Evolutionary conservation across 2,888 invertebrate species (phyloP), one percentile per base, ranked within the genome.

Genomic region (Heterodera filipjevi): DNA sequence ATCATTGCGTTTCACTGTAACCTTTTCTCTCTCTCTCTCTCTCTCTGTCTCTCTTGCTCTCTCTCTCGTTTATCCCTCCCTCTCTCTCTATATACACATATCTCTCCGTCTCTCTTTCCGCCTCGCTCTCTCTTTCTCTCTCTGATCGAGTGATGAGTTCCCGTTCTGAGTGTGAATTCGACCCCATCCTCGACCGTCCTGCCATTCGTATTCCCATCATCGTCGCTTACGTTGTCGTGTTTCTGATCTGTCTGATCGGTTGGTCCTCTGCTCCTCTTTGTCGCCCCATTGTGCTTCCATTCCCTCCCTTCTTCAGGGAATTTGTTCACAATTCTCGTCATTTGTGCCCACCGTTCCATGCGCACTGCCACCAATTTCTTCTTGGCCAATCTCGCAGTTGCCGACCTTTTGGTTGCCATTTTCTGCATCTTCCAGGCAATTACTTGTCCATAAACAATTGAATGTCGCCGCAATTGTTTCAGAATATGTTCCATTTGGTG

Each of bases 331-430:
- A 94, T 95, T 83, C 91, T 94, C 79, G 95, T 95, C 80, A 94
- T 95, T 79, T 93, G 93, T 8, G 90, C 94, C 81, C 95, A 95
- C 80, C 92, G 94, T 79, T 92, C 94, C 72, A 92, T 95, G 87
- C 92, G 95, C 78, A 94, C 95, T 53, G 94, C 94, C 84, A 95
- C 95, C 68, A 95, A 95, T 90, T 95, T 95, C 90, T 95, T 95
- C 90, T 91, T 95, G 89, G 95, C 94, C 32, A 95, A 95, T 90
- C 91, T 95, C 84, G 95, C 95, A 0, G 93, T 94, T 77, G 95
- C 95, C 5, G 95, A 95, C 90, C 92, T 95, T 84, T 94, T 95
- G 88, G 95, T 79, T 30, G 77, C 79, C 32, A 71, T 79, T 16
- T 79, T 79, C 66, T 79, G 79, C 73, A 79, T 77, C 44, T 71